Conservation (phyloP, 2,113 vertebrate species). For the Pseudorectes ferrugineus region DNA sequence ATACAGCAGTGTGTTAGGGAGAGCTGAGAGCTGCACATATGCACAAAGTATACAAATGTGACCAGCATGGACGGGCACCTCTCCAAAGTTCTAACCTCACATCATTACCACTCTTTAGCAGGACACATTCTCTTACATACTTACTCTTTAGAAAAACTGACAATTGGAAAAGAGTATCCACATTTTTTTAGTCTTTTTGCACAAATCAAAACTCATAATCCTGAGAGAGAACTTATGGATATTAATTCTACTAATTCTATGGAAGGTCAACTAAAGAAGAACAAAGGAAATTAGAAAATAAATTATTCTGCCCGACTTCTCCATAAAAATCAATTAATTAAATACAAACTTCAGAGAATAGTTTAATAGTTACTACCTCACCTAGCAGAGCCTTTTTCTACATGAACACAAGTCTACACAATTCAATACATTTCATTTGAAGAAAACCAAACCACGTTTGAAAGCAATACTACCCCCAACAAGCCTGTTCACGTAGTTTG, state of each 20-base stretch:
- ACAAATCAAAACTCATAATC: not conserved
- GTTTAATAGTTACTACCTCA: not conserved
- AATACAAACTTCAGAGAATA: not conserved
- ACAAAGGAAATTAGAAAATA: not conserved
- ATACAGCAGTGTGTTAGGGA: not conserved
- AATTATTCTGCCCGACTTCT: not conserved
- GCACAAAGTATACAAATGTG: not conserved
- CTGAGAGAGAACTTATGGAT: not conserved
- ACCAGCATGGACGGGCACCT: not conserved
- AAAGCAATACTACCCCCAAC: not conserved
- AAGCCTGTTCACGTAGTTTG: accelerated
- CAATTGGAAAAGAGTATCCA: not conserved
- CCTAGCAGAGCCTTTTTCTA: not conserved
- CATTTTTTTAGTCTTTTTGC: not conserved
- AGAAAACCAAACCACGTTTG: not conserved
- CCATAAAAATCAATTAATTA: not conserved
- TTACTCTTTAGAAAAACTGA: not conserved
- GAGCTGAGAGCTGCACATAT: not conserved
- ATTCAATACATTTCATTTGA: not conserved
- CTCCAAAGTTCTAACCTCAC: not conserved
- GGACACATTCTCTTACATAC: not conserved
- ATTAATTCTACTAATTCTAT: not conserved
- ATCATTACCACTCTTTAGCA: not conserved
- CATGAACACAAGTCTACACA: not conserved
- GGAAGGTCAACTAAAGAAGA: not conserved